Evolutionary conservation across 2,888 invertebrate species (phyloP).

Genomic region (Lysandra bellargus): DNA sequence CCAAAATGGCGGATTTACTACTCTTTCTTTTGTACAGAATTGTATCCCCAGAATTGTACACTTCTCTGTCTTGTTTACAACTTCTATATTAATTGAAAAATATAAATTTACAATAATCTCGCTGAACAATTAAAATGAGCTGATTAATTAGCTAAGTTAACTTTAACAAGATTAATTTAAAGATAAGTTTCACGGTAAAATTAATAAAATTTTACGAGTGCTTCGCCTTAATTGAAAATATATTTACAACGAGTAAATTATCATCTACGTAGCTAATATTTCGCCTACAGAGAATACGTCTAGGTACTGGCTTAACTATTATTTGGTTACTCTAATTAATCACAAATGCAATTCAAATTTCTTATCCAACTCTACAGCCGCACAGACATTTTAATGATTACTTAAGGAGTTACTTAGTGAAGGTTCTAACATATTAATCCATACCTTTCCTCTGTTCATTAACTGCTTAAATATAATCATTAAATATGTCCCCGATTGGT

Average conservation of each 20-base stretch:
- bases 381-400: background rate
- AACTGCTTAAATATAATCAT: background rate
- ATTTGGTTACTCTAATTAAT: conserved; percentile 69
- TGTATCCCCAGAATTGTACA: background rate
- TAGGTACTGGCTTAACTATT: conserved; percentile 59
- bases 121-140: conserved; percentile 4
- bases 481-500: background rate
- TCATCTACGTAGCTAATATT: conserved; percentile 35
- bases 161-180: conserved; percentile 17
- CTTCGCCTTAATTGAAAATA: conserved; percentile 3
- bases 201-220: conserved; percentile 24
- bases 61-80: background rate
- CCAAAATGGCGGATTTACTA: background rate
- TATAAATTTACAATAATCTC: background rate
- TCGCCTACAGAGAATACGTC: conserved; percentile 45
- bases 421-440: background rate
- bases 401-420: background rate
- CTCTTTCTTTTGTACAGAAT: background rate
- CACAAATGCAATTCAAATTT: conserved; percentile 61
- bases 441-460: background rate
- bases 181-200: conserved; percentile 10
- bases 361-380: background rate
- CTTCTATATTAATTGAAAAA: background rate
- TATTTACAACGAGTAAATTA: conserved; percentile 12
- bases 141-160: conserved; percentile 10